These are phyloP conservation scores for Ctenochaetus hawaiiensis DNA, from an alignment of 2,797 vertebrate genomes.

Conservation along the genomic window DNA sequence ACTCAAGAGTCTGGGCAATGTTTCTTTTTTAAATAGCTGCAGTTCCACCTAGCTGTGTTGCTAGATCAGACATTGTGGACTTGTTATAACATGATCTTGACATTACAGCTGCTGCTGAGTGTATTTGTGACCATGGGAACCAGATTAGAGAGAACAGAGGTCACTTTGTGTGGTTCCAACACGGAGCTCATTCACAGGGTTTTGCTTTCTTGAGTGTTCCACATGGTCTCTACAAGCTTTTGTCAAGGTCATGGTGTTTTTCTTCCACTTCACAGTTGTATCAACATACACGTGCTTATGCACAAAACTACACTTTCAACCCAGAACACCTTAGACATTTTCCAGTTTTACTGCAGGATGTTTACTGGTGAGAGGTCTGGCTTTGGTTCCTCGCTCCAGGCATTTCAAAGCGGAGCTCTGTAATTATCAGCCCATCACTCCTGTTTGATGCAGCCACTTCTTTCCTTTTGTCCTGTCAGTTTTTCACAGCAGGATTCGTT, in stretches of 20 bases:
- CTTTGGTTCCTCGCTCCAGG: conserved; percentile 56
- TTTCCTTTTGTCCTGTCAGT: conserved; percentile 52
- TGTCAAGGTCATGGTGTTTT: conserved; percentile 35
- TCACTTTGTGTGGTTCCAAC: conserved; percentile 77
- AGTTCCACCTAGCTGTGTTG: background rate
- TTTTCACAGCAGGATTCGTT: conserved; percentile 36
- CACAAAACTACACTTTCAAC: conserved; percentile 42
- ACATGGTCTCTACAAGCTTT: conserved; percentile 66
- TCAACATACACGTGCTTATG: conserved; percentile 15
- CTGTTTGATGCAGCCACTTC: conserved; percentile 40
- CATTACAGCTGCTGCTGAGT: conserved; percentile 53
- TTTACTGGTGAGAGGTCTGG: conserved; percentile 66
- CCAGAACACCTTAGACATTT: conserved; percentile 57
- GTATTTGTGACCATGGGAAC: conserved; percentile 67
- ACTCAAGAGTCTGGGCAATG: background rate
- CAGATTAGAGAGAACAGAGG: conserved; percentile 81
- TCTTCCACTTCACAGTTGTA: conserved; percentile 5
- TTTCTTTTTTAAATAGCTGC: background rate
- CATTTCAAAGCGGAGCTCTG: conserved; percentile 57
- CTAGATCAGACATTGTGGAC: conserved; percentile 14
- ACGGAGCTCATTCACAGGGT: conserved; percentile 63
- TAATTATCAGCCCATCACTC: conserved; percentile 72
- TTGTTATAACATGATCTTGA: conserved; percentile 47
- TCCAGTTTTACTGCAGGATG: conserved; percentile 80
- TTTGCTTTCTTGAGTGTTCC: conserved; percentile 66